Evolutionary conservation across 2,113 vertebrate species (phyloP).

Genomic region (Aspidoscelis tigris): DNA sequence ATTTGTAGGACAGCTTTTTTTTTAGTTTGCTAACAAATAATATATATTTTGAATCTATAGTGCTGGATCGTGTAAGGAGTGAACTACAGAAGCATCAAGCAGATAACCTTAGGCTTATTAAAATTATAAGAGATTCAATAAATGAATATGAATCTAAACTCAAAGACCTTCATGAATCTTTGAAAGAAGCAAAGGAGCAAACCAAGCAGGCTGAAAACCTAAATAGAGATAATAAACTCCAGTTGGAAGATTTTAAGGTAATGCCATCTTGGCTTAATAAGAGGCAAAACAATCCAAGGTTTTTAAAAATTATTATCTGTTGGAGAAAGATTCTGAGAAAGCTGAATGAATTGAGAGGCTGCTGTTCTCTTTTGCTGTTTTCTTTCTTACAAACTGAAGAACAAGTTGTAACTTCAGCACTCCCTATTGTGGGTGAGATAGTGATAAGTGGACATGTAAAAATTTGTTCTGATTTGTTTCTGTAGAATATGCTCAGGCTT

Average conservation of each 20-base stretch:
- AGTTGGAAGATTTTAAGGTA: constrained; percentile 85
- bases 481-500: neutral
- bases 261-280: neutral
- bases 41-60: constrained; percentile 71
- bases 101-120: constrained; percentile 77
- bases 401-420: neutral
- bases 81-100: constrained; percentile 78
- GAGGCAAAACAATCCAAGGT: neutral
- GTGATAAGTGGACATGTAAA: neutral
- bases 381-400: constrained; percentile 1
- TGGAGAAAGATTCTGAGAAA: neutral
- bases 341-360: neutral
- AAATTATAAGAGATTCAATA: constrained; percentile 77
- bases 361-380: neutral
- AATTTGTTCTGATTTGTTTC: constrained; percentile 10
- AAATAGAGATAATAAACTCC: constrained; percentile 81
- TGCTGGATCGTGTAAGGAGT: constrained; percentile 81
- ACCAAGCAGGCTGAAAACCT: constrained; percentile 83
- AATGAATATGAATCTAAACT: constrained; percentile 84
- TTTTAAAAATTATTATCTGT: neutral
- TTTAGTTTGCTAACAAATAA: constrained; percentile 26
- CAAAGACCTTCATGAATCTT: constrained; percentile 78
- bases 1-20: neutral
- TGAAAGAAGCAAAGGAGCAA: constrained; percentile 76
- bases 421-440: neutral